phyloP scores from a whole-genome alignment of 2,888 invertebrate species.

The Lochmaea capreae region DNA sequence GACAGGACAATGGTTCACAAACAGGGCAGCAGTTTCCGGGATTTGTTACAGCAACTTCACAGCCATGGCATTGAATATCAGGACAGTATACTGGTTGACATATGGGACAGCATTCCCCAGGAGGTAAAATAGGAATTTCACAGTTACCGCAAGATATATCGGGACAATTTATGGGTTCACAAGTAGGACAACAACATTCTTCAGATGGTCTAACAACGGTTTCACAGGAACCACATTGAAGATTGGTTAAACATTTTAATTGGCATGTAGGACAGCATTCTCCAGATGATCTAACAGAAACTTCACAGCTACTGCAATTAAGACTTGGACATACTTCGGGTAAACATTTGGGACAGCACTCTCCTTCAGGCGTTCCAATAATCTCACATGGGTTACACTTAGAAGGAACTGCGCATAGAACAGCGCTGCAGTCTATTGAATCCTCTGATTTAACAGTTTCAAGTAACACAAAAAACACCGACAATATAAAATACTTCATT shows the following conservation, averaged over 20 bases:
- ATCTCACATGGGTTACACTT: not conserved
- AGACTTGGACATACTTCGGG: not conserved
- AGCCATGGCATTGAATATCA: not conserved
- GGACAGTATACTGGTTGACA: not conserved
- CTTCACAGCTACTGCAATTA: not conserved
- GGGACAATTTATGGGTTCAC: not conserved
- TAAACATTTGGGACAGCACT: not conserved
- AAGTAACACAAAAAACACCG: too few species aligned
- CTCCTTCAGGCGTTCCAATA: not conserved
- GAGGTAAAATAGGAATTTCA: not conserved
- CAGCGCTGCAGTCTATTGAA: too few species aligned
- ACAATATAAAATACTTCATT: too few species aligned
- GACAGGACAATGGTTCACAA: not conserved
- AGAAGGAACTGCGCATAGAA: too few species aligned
- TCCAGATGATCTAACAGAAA: not conserved
- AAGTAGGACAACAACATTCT: not conserved
- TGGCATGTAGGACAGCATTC: not conserved
- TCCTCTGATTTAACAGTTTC: too few species aligned
- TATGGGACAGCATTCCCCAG: not conserved
- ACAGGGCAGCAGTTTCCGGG: not conserved
- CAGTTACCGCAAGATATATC: not conserved
- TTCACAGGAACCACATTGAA: not conserved
- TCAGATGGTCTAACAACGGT: not conserved
- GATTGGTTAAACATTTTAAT: not conserved
- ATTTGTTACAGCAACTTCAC: not conserved